Evolutionary conservation across 2,113 vertebrate genomes (phyloP).

Genomic region (Cygnus atratus): DNA sequence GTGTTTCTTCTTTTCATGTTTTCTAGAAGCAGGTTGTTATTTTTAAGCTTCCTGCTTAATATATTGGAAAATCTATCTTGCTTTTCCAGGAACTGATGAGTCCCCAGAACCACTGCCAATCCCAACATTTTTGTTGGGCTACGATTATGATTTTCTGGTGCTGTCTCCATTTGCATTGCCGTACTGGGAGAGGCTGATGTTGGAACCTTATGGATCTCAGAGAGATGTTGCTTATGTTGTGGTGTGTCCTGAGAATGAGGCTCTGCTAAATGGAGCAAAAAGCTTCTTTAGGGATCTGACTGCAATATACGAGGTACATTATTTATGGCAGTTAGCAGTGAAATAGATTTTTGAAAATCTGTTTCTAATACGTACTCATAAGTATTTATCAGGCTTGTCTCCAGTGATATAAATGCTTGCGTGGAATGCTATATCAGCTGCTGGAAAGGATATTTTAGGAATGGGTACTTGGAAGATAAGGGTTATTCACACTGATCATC

Average conservation of each 20-base stretch:
- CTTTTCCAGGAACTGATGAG: constrained; percentile 92
- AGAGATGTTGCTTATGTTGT: constrained; percentile 97
- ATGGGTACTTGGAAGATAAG: constrained; percentile 19
- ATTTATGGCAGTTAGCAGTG: background rate
- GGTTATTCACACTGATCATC: background rate
- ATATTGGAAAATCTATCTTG: background rate
- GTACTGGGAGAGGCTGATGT: constrained; percentile 96
- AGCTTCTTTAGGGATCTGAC: constrained; percentile 97
- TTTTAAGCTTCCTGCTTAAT: constrained; percentile 45
- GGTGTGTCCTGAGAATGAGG: constrained; percentile 96
- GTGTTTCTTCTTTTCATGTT: background rate
- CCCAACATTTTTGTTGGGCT: constrained; percentile 96
- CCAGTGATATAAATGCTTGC: background rate
- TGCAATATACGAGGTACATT: constrained; percentile 92
- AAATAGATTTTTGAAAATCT: background rate
- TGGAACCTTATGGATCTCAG: constrained; percentile 97
- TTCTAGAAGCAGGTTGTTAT: constrained; percentile 40
- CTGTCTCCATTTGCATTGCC: constrained; percentile 96
- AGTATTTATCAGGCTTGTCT: background rate
- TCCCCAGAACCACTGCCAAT: constrained; percentile 98
- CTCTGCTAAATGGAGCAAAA: constrained; percentile 94
- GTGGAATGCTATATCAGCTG: background rate
- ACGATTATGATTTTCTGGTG: constrained; percentile 97
- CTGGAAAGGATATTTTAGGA: constrained; percentile 40
- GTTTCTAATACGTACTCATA: background rate